Percentiles rank a stretch among this genome's conserved stretches.
Evolutionary conservation across 2,797 vertebrate species (phyloP).

Genomic region (Myoxocephalus aenaeus): DNA sequence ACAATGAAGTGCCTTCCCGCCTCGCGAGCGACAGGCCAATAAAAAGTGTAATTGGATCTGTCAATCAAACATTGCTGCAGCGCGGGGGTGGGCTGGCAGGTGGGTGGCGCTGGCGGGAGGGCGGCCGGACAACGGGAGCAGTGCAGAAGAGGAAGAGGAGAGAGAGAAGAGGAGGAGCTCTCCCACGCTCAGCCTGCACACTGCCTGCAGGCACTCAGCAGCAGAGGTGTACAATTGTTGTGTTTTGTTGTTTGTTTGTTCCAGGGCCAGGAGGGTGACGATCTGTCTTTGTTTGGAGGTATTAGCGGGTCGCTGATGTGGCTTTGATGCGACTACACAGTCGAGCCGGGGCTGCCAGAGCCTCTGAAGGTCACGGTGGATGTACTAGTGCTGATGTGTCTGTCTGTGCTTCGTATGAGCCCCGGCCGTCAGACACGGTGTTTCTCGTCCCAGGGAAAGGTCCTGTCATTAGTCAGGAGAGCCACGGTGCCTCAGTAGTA

Average conservation of each 20-base stretch:
- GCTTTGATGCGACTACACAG: constrained; percentile 73
- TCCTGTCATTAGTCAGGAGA: constrained; percentile 67
- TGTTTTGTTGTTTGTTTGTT: constrained; percentile 68
- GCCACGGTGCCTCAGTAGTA: constrained; percentile 51
- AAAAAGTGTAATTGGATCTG: constrained; percentile 87
- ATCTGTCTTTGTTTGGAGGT: constrained; percentile 74
- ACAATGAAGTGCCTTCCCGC: constrained; percentile 84
- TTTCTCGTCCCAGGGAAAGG: constrained; percentile 51
- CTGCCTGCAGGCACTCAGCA: constrained; percentile 46
- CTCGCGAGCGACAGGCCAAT: constrained; percentile 82
- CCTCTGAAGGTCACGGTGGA: constrained; percentile 74
- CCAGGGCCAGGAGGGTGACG: constrained; percentile 39
- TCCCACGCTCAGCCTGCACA: constrained; percentile 26
- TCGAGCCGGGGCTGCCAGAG: constrained; percentile 60
- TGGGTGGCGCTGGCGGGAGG: constrained; percentile 51
- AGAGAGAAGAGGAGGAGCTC: neutral
- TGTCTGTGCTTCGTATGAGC: constrained; percentile 44
- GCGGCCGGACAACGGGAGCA: constrained; percentile 57
- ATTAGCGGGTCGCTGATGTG: constrained; percentile 68
- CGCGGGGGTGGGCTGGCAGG: constrained; percentile 53
- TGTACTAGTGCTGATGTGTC: constrained; percentile 55
- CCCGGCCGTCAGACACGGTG: constrained; percentile 49
- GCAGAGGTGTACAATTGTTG: constrained; percentile 56
- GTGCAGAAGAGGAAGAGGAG: constrained; percentile 11
- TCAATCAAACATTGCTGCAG: constrained; percentile 80